These are phyloP conservation scores for Sisor rabdophorus DNA, from an alignment of 2,113 vertebrate species.

Conservation along the genomic window DNA sequence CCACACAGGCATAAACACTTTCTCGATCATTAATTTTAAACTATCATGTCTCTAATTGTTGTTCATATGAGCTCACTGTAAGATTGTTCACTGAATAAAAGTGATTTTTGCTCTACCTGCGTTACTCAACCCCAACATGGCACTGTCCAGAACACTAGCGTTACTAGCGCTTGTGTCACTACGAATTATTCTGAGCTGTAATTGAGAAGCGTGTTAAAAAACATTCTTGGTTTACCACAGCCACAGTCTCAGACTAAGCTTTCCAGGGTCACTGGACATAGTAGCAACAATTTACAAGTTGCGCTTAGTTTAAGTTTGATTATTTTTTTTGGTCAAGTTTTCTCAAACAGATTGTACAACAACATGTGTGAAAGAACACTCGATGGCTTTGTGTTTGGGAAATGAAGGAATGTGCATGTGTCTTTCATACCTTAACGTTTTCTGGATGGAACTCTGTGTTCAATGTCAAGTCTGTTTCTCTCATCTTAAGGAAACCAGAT, in stretches of 20 bases:
- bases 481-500: slow-evolving; percentile 62
- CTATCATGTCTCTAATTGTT: not conserved
- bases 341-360: slow-evolving; percentile 28
- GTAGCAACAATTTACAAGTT: slow-evolving; percentile 35
- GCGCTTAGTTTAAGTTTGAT: not conserved
- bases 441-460: slow-evolving; percentile 52
- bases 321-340: slow-evolving; percentile 41
- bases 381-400: slow-evolving; percentile 50
- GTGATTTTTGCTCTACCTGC: slow-evolving; percentile 32
- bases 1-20: not conserved
- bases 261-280: slow-evolving; percentile 25
- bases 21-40: not conserved
- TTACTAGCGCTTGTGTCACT: slow-evolving; percentile 38
- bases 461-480: slow-evolving; percentile 63
- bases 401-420: slow-evolving; percentile 57
- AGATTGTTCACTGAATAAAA: slow-evolving; percentile 20
- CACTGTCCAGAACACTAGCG: slow-evolving; percentile 21
- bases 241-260: slow-evolving; percentile 43
- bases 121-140: slow-evolving; percentile 29
- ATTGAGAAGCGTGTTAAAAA: slow-evolving; percentile 45
- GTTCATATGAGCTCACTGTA: not conserved
- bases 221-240: slow-evolving; percentile 41
- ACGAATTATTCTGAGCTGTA: slow-evolving; percentile 52
- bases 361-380: slow-evolving; percentile 23
- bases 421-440: slow-evolving; percentile 59